phyloP scores from a whole-genome alignment of 2,888 invertebrate species.

The Physocephala rufipes region DNA sequence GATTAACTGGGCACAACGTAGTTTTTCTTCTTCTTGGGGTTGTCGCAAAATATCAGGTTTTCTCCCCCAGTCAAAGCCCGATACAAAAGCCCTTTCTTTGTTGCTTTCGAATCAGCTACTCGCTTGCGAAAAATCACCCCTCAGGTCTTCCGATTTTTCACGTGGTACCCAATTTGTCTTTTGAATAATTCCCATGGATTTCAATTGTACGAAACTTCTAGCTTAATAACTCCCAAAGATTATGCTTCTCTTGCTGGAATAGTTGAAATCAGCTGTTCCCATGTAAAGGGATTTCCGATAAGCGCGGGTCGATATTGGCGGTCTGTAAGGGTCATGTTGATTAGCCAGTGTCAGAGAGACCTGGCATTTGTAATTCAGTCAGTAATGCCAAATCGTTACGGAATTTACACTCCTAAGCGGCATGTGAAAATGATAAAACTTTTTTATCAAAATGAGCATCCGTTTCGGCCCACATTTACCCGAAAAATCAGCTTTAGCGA shows the following conservation, averaged over 20 bases:
- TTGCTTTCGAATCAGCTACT: background rate
- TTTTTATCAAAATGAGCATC: no score
- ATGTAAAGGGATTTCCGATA: no score
- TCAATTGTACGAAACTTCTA: background rate
- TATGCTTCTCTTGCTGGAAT: conserved; percentile 34
- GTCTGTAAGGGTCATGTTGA: no score
- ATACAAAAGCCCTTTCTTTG: background rate
- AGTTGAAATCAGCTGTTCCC: no score
- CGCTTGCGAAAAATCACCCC: background rate
- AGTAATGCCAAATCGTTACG: no score
- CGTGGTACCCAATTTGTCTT: background rate
- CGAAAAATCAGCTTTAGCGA: no score
- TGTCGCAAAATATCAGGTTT: background rate
- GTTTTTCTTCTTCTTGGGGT: background rate
- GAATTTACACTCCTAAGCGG: no score
- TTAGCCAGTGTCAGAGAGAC: no score
- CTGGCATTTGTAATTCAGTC: no score
- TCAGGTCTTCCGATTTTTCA: background rate
- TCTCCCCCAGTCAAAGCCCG: background rate
- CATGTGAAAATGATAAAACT: no score
- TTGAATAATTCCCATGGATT: background rate
- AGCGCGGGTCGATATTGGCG: no score
- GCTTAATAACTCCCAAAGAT: conserved; percentile 39
- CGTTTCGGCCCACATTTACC: no score
- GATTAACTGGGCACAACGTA: background rate